phyloP scores from a whole-genome alignment of 1,140 invertebrate species.

The Eubasilissa regina region DNA sequence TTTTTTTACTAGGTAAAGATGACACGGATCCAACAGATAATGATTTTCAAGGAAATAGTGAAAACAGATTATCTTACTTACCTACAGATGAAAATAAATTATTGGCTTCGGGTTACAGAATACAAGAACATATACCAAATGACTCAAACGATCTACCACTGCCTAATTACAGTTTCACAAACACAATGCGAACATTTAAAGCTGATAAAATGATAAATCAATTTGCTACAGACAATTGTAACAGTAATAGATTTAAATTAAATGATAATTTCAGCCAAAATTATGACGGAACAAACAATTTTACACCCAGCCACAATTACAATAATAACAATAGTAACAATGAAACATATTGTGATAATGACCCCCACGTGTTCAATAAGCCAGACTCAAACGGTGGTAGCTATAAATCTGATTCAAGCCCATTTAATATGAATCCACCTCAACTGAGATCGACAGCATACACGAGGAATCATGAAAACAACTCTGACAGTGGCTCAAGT shows the following conservation, averaged over 20 bases:
- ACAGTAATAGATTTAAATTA: slow-evolving; percentile 63
- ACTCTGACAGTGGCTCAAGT: slow-evolving; percentile 42
- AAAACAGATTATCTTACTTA: slow-evolving; percentile 63
- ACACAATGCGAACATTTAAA: slow-evolving; percentile 72
- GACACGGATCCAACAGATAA: slow-evolving; percentile 1
- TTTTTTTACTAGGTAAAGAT: slow-evolving; percentile 14
- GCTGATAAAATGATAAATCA: slow-evolving; percentile 66
- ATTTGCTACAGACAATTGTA: slow-evolving; percentile 28
- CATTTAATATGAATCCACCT: slow-evolving; percentile 30
- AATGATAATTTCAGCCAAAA: slow-evolving; percentile 60
- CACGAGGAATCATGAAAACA: slow-evolving; percentile 41
- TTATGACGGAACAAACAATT: slow-evolving; percentile 39
- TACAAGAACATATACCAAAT: slow-evolving; percentile 63
- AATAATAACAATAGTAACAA: slow-evolving; percentile 39
- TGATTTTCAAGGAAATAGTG: slow-evolving; percentile 46
- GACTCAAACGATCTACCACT: slow-evolving; percentile 70
- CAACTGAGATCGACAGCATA: slow-evolving; percentile 32
- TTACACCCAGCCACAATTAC: slow-evolving; percentile 10
- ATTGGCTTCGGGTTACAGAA: slow-evolving; percentile 63
- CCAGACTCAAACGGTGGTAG: slow-evolving; percentile 25
- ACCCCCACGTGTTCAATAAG: slow-evolving; percentile 42
- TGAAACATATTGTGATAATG: slow-evolving; percentile 39
- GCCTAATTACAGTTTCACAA: slow-evolving; percentile 74
- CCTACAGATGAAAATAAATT: slow-evolving; percentile 72
- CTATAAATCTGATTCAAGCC: slow-evolving; percentile 34